Evolutionary conservation across 2,797 vertebrate species (phyloP).

Genomic region (Phalloptychus januarius): DNA sequence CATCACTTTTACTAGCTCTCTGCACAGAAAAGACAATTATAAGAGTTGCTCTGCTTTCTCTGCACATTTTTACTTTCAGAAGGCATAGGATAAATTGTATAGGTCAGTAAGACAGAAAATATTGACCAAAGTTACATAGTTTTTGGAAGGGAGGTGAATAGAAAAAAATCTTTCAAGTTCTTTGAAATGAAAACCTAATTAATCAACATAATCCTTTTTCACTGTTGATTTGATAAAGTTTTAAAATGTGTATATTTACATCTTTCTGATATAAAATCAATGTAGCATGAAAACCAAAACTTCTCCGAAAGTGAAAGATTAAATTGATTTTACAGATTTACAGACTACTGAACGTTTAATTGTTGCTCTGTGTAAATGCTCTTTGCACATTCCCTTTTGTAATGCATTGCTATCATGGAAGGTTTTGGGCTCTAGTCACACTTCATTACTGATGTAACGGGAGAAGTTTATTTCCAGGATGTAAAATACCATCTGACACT

Average conservation of each 20-base stretch:
- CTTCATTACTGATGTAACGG: slow-evolving; percentile 50
- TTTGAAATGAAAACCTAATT: neutral
- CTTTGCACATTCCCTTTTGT: neutral
- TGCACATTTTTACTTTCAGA: too few relatives aligned
- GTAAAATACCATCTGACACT: neutral
- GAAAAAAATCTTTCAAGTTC: neutral
- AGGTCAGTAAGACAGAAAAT: too few relatives aligned
- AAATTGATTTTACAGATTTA: neutral
- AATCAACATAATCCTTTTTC: neutral
- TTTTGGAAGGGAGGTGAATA: neutral
- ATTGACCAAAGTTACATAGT: too few relatives aligned
- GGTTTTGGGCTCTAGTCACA: neutral
- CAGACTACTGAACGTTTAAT: neutral
- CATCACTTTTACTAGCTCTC: too few relatives aligned
- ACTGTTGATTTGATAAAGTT: neutral
- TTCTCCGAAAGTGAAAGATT: neutral
- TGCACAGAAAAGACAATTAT: too few relatives aligned
- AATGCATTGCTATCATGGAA: neutral
- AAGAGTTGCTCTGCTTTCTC: too few relatives aligned
- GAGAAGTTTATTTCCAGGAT: slow-evolving; percentile 49
- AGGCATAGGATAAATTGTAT: too few relatives aligned
- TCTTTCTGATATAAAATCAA: neutral
- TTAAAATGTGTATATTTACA: neutral
- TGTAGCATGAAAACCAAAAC: neutral
- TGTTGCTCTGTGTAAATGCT: neutral